Evolutionary conservation across 2,113 vertebrate genomes (phyloP).

Genomic region (Pseudorectes ferrugineus): DNA sequence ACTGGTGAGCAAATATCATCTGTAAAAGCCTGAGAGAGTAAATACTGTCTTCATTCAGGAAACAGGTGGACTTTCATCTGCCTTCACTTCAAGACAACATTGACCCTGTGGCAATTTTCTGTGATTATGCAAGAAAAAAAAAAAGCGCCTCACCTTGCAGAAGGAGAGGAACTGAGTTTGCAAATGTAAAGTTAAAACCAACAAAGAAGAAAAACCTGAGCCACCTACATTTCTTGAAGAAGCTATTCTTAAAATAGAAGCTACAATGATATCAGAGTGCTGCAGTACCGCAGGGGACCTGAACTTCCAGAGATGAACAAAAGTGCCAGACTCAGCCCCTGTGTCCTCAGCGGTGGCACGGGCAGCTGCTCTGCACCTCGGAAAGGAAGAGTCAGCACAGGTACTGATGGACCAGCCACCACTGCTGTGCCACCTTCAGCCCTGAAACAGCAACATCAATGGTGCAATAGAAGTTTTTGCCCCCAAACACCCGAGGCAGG

Average conservation of each 20-base stretch:
- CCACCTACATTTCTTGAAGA: conserved; percentile 8
- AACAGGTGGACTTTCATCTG: neutral
- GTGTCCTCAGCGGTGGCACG: fast-evolving
- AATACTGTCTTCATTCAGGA: neutral
- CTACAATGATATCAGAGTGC: neutral
- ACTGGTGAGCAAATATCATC: neutral
- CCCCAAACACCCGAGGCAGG: neutral
- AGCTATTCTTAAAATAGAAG: conserved; percentile 48
- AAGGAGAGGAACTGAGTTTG: neutral
- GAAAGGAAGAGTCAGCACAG: neutral
- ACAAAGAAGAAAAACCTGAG: neutral
- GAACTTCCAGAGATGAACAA: neutral
- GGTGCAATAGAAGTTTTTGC: fast-evolving
- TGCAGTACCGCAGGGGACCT: conserved; percentile 25
- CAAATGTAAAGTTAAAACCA: conserved; percentile 14
- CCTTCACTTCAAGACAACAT: neutral
- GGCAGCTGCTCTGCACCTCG: neutral
- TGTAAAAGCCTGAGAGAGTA: neutral
- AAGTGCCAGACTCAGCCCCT: neutral
- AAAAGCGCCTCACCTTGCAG: neutral
- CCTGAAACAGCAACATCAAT: neutral
- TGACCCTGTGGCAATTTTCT: neutral
- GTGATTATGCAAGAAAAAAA: neutral
- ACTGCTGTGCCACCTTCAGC: neutral
- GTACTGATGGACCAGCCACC: neutral